Base-by-base conservation (phyloP, 2,888 invertebrate genomes). In the Dioctria rufipes region DNA sequence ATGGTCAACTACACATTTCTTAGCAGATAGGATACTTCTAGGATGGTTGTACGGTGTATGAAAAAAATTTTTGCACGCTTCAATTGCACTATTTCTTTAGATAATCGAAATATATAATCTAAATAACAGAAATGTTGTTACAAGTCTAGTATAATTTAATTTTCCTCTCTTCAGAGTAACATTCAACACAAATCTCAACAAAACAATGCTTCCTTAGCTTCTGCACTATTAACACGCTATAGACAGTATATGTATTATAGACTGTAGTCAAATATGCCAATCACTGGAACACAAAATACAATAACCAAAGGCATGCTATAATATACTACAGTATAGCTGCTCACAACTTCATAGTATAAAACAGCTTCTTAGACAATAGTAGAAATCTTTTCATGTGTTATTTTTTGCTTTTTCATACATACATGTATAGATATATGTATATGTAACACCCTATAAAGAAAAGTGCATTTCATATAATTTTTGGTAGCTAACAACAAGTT, bases 91-190 rank as follows among this genome's bases (percentile, higher is more conserved):
- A 25, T 25, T 25, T 25, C 25, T 25, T n/a, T 11, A 54, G 11
- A 54, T 0, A 54, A 6, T 54, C 54, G 1, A n/a, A 54, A 54
- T 3, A 11, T 46, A 5, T 73, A 42, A 58, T n/a, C 43, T 66
- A 78, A 78, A 78, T 78, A 78, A 78, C 78, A 78, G 78, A 78
- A 78, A 78, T 78, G 66, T 78, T 78, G 78, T 78, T 78, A 40
- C 43, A 49, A 58, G 13, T 63, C 39, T 43, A 25, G 25, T 25
- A 37, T 43, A 43, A n/a, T 11, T 13, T 63, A 37, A 43, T 37
- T 66, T 43, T 66, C 46, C 40, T 77, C 49, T 77, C 49, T 66
- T 66, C 61, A 43, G 25, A 25, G 25, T 49, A 37, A 13, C 25
- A 77, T 40, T 4, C 46, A 51, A 77, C 61, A 77, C 63, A 42